Base-by-base conservation (phyloP, 2,888 invertebrate species). In the Clanis bilineata region DNA sequence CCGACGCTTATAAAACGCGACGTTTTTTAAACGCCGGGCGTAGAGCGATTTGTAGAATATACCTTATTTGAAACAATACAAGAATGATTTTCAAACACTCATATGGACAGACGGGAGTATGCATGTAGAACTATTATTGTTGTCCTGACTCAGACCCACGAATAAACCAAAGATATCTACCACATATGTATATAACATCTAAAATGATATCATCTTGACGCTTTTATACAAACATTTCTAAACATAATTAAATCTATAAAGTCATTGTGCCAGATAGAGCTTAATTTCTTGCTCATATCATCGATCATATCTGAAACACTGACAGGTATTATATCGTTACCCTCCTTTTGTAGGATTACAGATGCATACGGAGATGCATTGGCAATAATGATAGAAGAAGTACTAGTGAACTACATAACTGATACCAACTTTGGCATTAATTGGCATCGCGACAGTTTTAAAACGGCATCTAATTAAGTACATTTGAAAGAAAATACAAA, bases 21-120 rank as follows among this genome's bases (percentile, higher is more conserved):
- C n/a, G n/a, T n/a, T n/a, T n/a, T n/a, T n/a, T n/a, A n/a, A n/a
- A n/a, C n/a, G n/a, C n/a, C n/a, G n/a, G n/a, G n/a, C n/a, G n/a
- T n/a, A n/a, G n/a, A n/a, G n/a, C n/a, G n/a, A n/a, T n/a, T n/a
- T n/a, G n/a, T n/a, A n/a, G n/a, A n/a, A n/a, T n/a, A n/a, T n/a
- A n/a, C n/a, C n/a, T n/a, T n/a, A n/a, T n/a, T n/a, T n/a, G n/a
- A n/a, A n/a, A n/a, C n/a, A n/a, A n/a, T n/a, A n/a, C n/a, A n/a
- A n/a, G n/a, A n/a, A n/a, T n/a, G n/a, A n/a, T n/a, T n/a, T n/a
- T n/a, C n/a, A n/a, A n/a, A n/a, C n/a, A n/a, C n/a, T n/a, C n/a
- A n/a, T n/a, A n/a, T n/a, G n/a, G n/a, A n/a, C 63, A 69, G 61
- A 65, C 65, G 66, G 62, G 62, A 60, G 18, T 51, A 59, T 65